phyloP scores from a whole-genome alignment of 2,113 vertebrate species.

The Aegithalos caudatus region DNA sequence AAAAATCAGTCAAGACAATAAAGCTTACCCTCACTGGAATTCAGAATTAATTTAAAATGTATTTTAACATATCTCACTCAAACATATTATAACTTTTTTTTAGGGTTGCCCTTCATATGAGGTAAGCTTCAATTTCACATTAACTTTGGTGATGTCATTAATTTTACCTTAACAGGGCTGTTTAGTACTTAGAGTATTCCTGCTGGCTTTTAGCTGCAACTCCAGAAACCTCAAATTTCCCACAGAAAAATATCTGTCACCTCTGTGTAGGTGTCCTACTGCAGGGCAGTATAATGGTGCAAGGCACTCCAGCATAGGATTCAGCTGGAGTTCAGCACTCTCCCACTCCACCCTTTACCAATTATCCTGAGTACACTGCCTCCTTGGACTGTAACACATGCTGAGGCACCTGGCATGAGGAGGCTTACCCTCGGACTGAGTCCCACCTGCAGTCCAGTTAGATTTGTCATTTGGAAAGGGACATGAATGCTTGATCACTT shows the following conservation, averaged over 20 bases:
- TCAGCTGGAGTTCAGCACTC: neutral
- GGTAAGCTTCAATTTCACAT: neutral
- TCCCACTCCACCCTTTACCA: neutral
- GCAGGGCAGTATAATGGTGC: neutral
- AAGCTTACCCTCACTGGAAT: neutral
- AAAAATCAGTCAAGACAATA: neutral
- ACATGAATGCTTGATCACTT: neutral
- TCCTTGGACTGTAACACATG: fast-evolving
- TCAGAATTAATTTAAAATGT: neutral
- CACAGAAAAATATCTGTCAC: neutral
- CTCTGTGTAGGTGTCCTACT: neutral
- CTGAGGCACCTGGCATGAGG: neutral
- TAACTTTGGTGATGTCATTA: neutral
- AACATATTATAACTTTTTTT: neutral
- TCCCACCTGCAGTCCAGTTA: neutral
- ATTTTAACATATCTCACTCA: neutral
- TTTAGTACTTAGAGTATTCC: neutral
- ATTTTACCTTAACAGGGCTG: neutral
- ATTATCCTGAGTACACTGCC: neutral
- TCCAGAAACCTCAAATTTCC: neutral
- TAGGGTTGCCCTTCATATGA: neutral
- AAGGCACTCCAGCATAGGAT: neutral
- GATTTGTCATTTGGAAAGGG: neutral
- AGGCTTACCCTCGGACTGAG: neutral
- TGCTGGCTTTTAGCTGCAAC: neutral